A percentile compares a stretch with the other conserved stretches of the same genome.
Conservation (phyloP, 2,113 vertebrate species). For the Lontra canadensis region DNA sequence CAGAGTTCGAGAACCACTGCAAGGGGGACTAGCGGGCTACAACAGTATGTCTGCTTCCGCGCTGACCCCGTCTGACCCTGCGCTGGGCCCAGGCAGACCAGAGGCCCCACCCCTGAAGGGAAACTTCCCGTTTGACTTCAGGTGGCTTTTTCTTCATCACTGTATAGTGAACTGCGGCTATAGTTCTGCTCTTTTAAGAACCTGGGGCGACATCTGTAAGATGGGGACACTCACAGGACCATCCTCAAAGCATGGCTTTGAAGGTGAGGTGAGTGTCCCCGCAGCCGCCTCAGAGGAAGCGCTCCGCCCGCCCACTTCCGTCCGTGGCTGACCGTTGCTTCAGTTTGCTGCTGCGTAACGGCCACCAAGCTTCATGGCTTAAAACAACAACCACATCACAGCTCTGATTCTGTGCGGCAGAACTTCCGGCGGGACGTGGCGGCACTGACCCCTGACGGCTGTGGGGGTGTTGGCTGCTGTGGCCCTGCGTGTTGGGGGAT, state of each 20-base stretch:
- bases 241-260: not conserved
- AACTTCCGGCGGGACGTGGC: not conserved
- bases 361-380: too few relatives aligned
- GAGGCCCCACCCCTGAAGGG: not conserved
- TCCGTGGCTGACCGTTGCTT: not conserved
- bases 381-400: rapidly evolving
- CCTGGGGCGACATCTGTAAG: not conserved
- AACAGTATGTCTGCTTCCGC: rapidly evolving
- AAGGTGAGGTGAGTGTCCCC: not conserved
- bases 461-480: rapidly evolving
- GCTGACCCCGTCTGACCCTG: rapidly evolving
- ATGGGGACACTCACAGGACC: not conserved
- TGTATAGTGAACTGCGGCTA: rapidly evolving
- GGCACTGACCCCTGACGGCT: not conserved
- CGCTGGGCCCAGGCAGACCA: rapidly evolving
- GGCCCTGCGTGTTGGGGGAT: not conserved
- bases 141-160: not conserved
- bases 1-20: not conserved
- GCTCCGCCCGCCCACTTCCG: rapidly evolving
- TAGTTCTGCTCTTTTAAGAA: not conserved
- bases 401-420: rapidly evolving
- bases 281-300: not conserved
- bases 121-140: not conserved
- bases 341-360: rapidly evolving
- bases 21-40: not conserved